These are phyloP conservation scores for Brienomyrus brachyistius DNA, from an alignment of 2,113 vertebrate genomes.

Conservation along the genomic window DNA sequence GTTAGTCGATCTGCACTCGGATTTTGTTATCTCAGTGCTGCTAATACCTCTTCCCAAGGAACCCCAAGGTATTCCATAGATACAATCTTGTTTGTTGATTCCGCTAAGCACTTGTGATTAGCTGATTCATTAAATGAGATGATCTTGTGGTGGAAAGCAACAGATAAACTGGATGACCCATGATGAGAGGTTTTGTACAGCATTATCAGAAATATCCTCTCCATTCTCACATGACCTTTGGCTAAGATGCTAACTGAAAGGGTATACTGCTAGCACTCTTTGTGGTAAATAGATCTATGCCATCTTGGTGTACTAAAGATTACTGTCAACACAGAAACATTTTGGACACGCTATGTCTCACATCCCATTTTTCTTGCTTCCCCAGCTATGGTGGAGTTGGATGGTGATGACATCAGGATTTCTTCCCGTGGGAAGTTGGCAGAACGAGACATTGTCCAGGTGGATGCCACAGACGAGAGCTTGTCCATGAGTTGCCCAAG, in stretches of 20 bases:
- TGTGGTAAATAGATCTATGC: not conserved
- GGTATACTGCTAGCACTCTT: not conserved
- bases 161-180: not conserved
- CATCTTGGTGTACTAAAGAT: not conserved
- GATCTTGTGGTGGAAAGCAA: not conserved
- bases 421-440: constrained; percentile 85
- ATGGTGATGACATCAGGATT: constrained; percentile 84
- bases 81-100: not conserved
- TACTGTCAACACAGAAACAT: not conserved
- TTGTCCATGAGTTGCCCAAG: not conserved
- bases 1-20: not conserved
- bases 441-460: constrained; percentile 90
- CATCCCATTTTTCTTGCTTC: not conserved
- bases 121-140: not conserved
- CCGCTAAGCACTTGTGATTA: not conserved
- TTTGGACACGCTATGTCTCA: not conserved
- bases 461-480: constrained; percentile 42
- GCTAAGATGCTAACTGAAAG: not conserved
- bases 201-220: not conserved
- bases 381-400: constrained; percentile 89
- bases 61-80: not conserved
- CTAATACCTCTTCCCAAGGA: not conserved
- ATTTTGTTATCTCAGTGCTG: not conserved
- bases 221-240: not conserved
- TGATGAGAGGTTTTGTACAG: not conserved